Evolutionary conservation across 2,113 vertebrate species (phyloP), one percentile per base, ranked within the genome.

Genomic region (Xyliphius kryptos): DNA sequence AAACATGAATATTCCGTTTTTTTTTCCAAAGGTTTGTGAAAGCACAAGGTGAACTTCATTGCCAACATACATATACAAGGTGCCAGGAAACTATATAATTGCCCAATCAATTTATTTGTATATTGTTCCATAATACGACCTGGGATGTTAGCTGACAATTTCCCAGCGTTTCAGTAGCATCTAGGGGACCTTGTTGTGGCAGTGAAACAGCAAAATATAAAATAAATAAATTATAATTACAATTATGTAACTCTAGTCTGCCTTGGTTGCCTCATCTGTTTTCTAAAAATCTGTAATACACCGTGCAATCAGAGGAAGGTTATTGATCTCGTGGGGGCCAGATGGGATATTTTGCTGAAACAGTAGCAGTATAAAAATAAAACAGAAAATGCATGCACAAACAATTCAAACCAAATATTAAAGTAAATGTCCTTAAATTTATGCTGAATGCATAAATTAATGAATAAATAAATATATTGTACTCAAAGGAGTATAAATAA

Each of bases 201-300:
- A 60, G 9, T 48, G 15, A 32, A 60, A 48, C 43, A 16, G 57
- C 21, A 48, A 48, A 17, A 9, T 40, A 60, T 36, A 48, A 10
- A 36, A 59, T 19, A 21, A 36, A 60, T 19, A 17, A 48, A 60
- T 48, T 48, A 60, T 60, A 48, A 60, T 36, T 37, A 48, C 21
- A 16, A 44, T 32, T 22, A 46, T 47, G 12, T 47, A 47, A 46
- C 21, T 15, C 9, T 32, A 47, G 5, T 17, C 41, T 46, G 21
- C 6, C 41, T 46, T n/a, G 12, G 41, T 59, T 46, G 21, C 21
- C 20, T 59, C 56, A 16, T 59, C 41, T 59, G 20, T 59, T 59
- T 41, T 46, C 9, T 59, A 41, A 44, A n/a, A n/a, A n/a, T n/a
- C n/a, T n/a, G n/a, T n/a, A n/a, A n/a, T n/a, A n/a, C n/a, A n/a